phyloP scores from a whole-genome alignment of 2,888 invertebrate genomes.

The Aphodius sticticus region DNA sequence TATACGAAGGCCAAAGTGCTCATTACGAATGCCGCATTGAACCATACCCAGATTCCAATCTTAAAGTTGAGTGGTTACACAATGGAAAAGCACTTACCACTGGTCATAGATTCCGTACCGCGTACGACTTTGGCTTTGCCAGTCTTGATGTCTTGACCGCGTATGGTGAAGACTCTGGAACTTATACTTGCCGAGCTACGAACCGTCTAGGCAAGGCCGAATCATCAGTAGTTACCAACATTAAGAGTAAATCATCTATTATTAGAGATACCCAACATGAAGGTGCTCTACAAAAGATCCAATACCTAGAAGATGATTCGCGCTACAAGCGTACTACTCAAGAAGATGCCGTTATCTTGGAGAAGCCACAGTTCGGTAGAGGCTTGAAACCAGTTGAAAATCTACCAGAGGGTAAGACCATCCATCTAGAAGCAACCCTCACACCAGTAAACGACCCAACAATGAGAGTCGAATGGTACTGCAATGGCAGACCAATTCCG shows the following conservation, averaged over 20 bases:
- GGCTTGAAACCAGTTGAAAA: conserved; percentile 85
- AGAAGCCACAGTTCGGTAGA: conserved; percentile 90
- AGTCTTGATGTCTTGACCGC: conserved; percentile 94
- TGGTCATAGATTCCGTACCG: conserved; percentile 91
- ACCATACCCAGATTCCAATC: conserved; percentile 87
- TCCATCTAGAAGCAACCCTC: conserved; percentile 93
- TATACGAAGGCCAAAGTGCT: conserved; percentile 89
- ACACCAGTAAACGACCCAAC: conserved; percentile 98
- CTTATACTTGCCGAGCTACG: conserved; percentile 87
- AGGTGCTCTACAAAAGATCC: conserved; percentile 90
- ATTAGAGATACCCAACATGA: conserved; percentile 93
- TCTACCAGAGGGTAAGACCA: conserved; percentile 84
- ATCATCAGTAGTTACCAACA: conserved; percentile 81
- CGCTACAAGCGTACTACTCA: conserved; percentile 75
- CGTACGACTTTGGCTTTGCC: conserved; percentile 96
- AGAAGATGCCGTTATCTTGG: conserved; percentile 79
- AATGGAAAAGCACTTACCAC: conserved; percentile 89
- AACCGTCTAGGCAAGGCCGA: conserved; percentile 85
- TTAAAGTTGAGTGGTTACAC: conserved; percentile 93
- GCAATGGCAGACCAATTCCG: conserved; percentile 92
- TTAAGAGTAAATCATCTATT: conserved; percentile 84
- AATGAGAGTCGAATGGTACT: conserved; percentile 98
- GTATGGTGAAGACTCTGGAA: conserved; percentile 93
- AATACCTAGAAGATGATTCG: conserved; percentile 87
- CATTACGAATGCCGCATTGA: conserved; percentile 94